Evolutionary conservation across 2,888 invertebrate species (phyloP), one percentile per base, ranked within the genome.

Genomic region (Meiosimyza platycephala): DNA sequence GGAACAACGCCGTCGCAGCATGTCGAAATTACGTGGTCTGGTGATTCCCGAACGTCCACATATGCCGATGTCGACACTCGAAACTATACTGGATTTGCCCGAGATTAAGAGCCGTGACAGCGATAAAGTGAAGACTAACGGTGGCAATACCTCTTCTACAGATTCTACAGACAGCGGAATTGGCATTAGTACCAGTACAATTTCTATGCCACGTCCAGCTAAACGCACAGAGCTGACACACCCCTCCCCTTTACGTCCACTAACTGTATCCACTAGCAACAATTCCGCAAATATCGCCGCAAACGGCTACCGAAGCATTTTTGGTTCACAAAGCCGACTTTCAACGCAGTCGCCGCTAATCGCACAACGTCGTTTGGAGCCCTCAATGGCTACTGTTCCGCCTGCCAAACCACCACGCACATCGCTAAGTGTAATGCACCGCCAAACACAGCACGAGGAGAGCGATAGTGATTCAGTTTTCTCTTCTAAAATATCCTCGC

Each of bases 1-100:
- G 79, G 95, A 95, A 85, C 94, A 95, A 84, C 90, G 95, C 72
- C 91, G 93, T 78, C 93, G 93, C 82, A 93, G 93, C 22, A 91
- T 95, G 87, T 94, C 95, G 3, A 96, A 95, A 86, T 87, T 96
- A 74, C 90, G 95, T 81, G 96, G 95, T n/a, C 88, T 96, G 79
- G 94, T 95, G 50, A 96, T 96, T 83, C 96, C 96, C 6, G 95
- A 96, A 80, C 89, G 90, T 75, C 89, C 90, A 15, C 86, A 89
- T 33, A 88, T 90, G 77, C 85, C 88, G 4, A 77, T 78, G 76
- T 86, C 74, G 79, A 82, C 78, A 67, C 78, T 86, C 87, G 89
- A 90, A 71, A 91, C 91, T 22, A 90, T 92, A 52, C 89, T 93
- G 64, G 94, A 94, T 87, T 88, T 96, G 81, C 95, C 95, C 1